Evolutionary conservation across 2,888 invertebrate genomes (phyloP), one percentile per base, ranked within the genome.

Genomic region (Nemapogon koenigi): DNA sequence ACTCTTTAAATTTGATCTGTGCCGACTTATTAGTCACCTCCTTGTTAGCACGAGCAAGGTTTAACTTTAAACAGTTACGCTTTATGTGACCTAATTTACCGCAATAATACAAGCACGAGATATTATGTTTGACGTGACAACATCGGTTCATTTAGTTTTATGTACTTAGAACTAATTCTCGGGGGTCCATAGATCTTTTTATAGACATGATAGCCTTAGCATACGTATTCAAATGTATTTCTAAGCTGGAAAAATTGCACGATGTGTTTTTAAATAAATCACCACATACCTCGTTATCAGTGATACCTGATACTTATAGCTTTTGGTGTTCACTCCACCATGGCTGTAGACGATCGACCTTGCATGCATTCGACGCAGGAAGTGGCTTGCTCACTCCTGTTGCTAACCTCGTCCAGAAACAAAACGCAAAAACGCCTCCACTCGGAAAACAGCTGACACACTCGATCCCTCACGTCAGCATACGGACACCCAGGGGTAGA

Each of bases 221-320:
- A 22, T 22, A 22, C 6, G 10, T 22, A 22, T 22, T 22, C 22
- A 22, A 22, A 22, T 22, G 22, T 22, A 22, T 22, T 22, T 22
- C 22, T 22, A 22, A 22, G 10, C 10, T 8, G 10, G 6, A 22
- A 22, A 22, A 22, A 8, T 8, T 22, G 6, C 7, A 22, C 10
- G 22, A 8, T 7, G 10, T 22, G 22, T 8, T 22, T 22, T 22
- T 39, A 33, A 40, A 37, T 42, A 44, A 41, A 16, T 40, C 38
- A 3, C 38, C 37, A 31, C 47, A 41, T 44, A 45, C 47, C 43
- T 45, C 42, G 10, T 7, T 6, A 8, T 47, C 43, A 1, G 28
- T 13, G 27, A 44, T 45, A 41, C 46, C 46, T 13, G 42, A 44
- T n/a, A 44, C 44, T 25, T 44, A 43, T 15, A 46, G 44, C 29